Evolutionary conservation across 1,140 invertebrate species (phyloP).

Genomic region (Camponotus vicinus): DNA sequence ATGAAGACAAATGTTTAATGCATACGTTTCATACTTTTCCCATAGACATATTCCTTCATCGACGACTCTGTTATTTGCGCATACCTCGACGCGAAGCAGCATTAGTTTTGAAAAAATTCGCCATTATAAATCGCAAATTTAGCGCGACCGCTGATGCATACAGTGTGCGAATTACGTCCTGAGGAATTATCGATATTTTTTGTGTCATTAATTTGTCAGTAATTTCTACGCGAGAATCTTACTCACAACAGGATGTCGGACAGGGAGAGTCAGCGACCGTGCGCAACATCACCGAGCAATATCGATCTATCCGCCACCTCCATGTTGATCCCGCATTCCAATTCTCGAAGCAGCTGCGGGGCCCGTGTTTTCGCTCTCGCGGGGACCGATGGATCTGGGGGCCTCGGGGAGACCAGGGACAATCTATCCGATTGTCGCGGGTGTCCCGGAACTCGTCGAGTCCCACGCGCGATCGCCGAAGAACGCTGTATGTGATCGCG

Average conservation of each 20-base stretch:
- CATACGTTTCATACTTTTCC: neutral
- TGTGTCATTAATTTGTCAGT: neutral
- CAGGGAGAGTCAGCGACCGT: conserved; percentile 71
- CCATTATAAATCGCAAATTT: conserved; percentile 47
- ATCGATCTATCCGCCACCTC: conserved; percentile 77
- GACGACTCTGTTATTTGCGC: neutral
- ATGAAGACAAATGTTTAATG: neutral
- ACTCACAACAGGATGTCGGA: conserved; percentile 73
- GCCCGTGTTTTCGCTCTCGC: conserved; percentile 10
- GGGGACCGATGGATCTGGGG: too few species aligned
- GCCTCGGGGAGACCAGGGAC: neutral
- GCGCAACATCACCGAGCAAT: conserved; percentile 75
- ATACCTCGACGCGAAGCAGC: neutral
- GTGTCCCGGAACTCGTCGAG: neutral
- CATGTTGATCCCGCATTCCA: conserved; percentile 82
- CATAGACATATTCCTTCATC: neutral
- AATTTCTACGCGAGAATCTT: conserved; percentile 33
- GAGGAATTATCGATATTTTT: neutral
- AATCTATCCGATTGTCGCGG: neutral
- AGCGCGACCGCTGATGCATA: conserved; percentile 30
- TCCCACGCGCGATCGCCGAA: neutral
- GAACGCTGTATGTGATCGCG: conserved; percentile 10
- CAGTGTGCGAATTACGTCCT: neutral
- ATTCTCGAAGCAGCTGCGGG: conserved; percentile 75
- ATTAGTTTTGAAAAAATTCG: conserved; percentile 39